Evolutionary conservation across 2,888 invertebrate species (phyloP).

Genomic region (Athalia cordata): DNA sequence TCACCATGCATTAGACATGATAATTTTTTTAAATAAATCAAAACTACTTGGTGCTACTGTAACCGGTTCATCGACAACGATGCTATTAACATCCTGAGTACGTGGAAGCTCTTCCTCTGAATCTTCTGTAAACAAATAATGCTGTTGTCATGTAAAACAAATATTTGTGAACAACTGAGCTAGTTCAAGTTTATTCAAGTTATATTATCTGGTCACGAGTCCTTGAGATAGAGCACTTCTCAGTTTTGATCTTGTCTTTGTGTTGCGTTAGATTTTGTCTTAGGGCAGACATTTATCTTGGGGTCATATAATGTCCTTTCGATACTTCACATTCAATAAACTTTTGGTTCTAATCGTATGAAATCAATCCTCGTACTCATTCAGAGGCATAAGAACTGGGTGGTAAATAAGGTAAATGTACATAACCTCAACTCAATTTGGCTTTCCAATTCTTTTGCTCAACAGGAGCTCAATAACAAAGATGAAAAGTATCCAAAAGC

Average conservation of each 20-base stretch:
- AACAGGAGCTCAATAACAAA: conserved; percentile 63
- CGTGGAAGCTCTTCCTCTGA: background rate
- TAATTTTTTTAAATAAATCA: too few relatives aligned
- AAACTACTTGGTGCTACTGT: too few relatives aligned
- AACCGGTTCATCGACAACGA: too few relatives aligned
- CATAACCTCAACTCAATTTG: conserved; percentile 27
- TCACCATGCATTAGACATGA: too few relatives aligned
- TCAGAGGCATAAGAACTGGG: too few relatives aligned
- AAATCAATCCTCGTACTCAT: too few relatives aligned
- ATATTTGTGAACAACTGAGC: conserved; percentile 32
- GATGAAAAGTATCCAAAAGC: conserved; percentile 67
- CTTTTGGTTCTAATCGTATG: too few relatives aligned
- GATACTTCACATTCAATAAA: too few relatives aligned
- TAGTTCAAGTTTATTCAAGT: background rate
- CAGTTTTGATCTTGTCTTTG: background rate
- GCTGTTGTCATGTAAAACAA: conserved; percentile 30
- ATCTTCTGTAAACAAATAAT: background rate
- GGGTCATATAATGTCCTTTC: too few relatives aligned
- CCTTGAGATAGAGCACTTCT: background rate
- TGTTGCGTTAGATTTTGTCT: too few relatives aligned
- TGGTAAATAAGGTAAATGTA: background rate
- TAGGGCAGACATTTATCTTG: too few relatives aligned
- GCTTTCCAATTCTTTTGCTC: background rate
- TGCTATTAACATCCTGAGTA: too few relatives aligned
- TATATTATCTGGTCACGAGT: background rate